Base-by-base conservation (phyloP, 2,888 invertebrate species). In the Anthoptus insignis region DNA sequence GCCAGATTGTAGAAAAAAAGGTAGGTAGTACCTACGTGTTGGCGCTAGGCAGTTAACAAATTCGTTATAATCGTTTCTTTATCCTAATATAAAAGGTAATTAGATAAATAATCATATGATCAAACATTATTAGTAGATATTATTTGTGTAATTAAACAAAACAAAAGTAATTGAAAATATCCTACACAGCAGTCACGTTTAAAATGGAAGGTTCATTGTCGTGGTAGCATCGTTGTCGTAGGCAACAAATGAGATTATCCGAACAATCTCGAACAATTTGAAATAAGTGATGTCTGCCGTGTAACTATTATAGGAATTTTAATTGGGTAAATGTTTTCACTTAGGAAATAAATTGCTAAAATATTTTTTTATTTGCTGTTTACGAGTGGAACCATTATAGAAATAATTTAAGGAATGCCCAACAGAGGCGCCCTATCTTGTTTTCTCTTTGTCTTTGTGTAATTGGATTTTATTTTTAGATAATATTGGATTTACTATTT, bases 241-340 rank as follows among this genome's bases (percentile, higher is more conserved):
- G 21, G 8, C 6, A 27, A 32, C 19, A 9, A 57, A 57, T 21
- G 37, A 39, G 27, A 39, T n/a, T 13, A 50, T 27, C 13, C 16
- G 39, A 29, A 42, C 57, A 64, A 50, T 50, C 57, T 57, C 50
- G 50, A 50, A 81, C 79, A 82, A 86, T 84, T 86, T 83, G 76
- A 80, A 80, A 76, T 82, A 82, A 83, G 78, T 79, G 80, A 76
- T 76, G 75, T 74, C 77, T 76, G 73, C 73, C 65, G 60, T 65
- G 65, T 64, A 64, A 64, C 64, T 64, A 58, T 76, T 76, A 74
- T 73, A 81, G 73, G 79, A 80, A 84, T 81, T 82, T 81, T 82
- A 83, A 84, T 84, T 82, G 80, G 79, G 79, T 78, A 78, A 79
- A 76, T 67, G 70, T 72, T 72, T 66, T 71, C 68, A 77, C 69